Conservation (phyloP, 1,140 invertebrate species). For the Drosophila parvula region DNA sequence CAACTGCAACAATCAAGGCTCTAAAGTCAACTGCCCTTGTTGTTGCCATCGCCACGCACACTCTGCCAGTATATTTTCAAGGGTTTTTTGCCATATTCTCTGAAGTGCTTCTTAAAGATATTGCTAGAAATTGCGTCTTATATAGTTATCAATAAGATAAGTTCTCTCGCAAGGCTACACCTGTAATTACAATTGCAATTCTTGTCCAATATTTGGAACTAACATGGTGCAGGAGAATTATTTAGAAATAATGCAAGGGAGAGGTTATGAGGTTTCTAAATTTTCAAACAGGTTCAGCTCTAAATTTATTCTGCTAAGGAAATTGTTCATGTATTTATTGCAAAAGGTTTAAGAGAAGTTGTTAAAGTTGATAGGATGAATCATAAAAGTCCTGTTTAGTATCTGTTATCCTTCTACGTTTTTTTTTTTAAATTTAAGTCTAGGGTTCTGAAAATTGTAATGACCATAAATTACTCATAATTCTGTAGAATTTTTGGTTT, state of each 20-base stretch:
- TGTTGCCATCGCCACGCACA: constrained; percentile 38
- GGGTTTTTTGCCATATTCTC: constrained; percentile 18
- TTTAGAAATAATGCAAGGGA: not conserved
- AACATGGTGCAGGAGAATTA: not conserved
- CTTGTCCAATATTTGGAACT: not conserved
- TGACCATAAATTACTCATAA: constrained; percentile 10
- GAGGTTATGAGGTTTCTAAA: not conserved
- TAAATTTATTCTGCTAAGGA: too few relatives aligned
- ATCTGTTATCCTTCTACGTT: not conserved
- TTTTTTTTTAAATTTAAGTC: not conserved
- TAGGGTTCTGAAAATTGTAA: too few relatives aligned
- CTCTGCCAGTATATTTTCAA: constrained; percentile 12
- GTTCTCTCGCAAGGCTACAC: constrained; percentile 7
- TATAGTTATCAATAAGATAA: constrained; percentile 9
- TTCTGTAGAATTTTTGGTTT: constrained; percentile 6
- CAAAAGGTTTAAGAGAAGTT: not conserved
- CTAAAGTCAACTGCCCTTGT: constrained; percentile 64
- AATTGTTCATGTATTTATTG: too few relatives aligned
- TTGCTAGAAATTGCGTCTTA: constrained; percentile 6
- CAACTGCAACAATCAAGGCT: constrained; percentile 59
- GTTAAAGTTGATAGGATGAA: not conserved
- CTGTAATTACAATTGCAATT: constrained; percentile 1
- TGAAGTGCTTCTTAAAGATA: constrained; percentile 18
- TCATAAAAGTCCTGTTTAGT: not conserved
- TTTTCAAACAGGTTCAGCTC: too few relatives aligned